Base-by-base conservation (phyloP, 2,888 invertebrate species). In the Orthosia incerta region DNA sequence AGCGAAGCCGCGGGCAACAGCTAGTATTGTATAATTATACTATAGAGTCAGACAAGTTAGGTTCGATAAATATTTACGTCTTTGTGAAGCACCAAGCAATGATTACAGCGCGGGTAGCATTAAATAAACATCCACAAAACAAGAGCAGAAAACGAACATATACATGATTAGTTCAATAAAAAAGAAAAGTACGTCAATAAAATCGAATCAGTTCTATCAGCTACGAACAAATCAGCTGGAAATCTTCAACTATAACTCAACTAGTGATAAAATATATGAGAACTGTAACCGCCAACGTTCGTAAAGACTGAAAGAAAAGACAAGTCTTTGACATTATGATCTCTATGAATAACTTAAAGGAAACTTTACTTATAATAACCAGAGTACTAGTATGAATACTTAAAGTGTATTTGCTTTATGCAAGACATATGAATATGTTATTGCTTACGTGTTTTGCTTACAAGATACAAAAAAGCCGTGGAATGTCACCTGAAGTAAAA, bases 361-460 rank as follows among this genome's bases (percentile, higher is more conserved):
- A 72, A 68, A 85, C 31, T 63, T 72, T 66, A 64, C 46, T 80
- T 79, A 72, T 76, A 78, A 86, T 80, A 82, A 84, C 71, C 55
- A 45, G 71, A 86, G 76, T 79, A 82, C 78, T 60, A 67, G 59
- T 57, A 80, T 84, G 80, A 85, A 85, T 83, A 84, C 55, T 76
- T 80, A 68, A 82, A 75, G 57, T 60, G 68, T 71, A 76, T 76
- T 82, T 79, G 57, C 77, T 65, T 85, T 86, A 80, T 87, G 84
- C 82, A 88, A 87, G 85, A 86, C 81, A 80, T 84, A 80, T 89
- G 90, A 88, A 90, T 91, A 88, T 87, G 81, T 85, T 89, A 87
- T 84, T 74, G 82, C 63, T 66, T 74, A 89, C 91, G 91, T 91
- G 91, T 81, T 86, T 81, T 73, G 89, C 73, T 84, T 90, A 63